Base-by-base conservation (phyloP, 1,140 invertebrate species). In the Drosophila mojavensis region DNA sequence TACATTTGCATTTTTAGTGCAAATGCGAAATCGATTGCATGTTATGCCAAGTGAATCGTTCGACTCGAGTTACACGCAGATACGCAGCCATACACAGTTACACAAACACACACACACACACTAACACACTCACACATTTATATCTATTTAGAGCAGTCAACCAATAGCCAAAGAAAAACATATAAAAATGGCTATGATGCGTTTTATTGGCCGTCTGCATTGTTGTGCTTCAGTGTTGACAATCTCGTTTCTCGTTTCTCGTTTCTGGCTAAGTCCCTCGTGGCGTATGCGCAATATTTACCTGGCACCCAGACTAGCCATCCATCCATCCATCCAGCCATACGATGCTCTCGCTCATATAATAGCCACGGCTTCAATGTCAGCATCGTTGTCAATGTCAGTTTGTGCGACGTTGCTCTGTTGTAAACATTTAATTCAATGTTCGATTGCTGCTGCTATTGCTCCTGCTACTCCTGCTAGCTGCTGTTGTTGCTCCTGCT, bases 1-100 rank as follows among this genome's bases (percentile, higher is more conserved):
- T 48, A 28, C 45, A 86, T 86, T 85, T 85, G 81, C 81, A 85
- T 85, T 85, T 84, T 86, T 81, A 66, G 48, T 78, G 60, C 67
- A 86, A 78, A 66, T 68, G 78, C 30, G n/a, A 78, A 86, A 88
- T 88, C 67, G 75, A 86, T 78, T 78, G 62, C 58, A 64, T 73
- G 62, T 62, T 48, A 53, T 51, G 73, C 53, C 50, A 20, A 41
- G 41, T 7, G 61, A 79, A 64, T 81, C 64, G 62, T 30, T 6
- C 63, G 56, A n/a, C 24, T 47, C 30, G 11, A 26, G 39, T 62
- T 72, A 62, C 36, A 58, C 39, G n/a, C 62, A 66, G 36, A 39
- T 13, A 39, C 36, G 1, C 10, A 11, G 1, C 1, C 33, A 33
- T 7, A 36, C 33, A 36, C 33, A 36, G 17, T 17, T 0, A 39